Conservation (phyloP, 2,888 invertebrate genomes). For the Graphium colonna region DNA sequence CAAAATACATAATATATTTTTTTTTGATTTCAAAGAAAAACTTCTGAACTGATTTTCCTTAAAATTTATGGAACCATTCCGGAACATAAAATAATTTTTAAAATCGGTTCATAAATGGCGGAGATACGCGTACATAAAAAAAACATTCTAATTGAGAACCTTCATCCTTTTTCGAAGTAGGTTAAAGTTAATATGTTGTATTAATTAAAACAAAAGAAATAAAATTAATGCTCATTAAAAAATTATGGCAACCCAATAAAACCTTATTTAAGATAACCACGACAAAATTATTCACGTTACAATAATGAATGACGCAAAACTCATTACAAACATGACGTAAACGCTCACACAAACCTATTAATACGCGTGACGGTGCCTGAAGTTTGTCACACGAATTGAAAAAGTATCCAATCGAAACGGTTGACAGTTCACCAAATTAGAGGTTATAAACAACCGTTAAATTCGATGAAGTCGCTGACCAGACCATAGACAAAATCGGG, state of each 20-base stretch:
- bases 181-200: too few species aligned
- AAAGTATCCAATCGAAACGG: background rate
- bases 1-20: too few species aligned
- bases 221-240: too few species aligned
- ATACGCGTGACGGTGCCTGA: background rate
- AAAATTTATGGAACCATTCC: too few species aligned
- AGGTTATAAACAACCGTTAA: constrained; percentile 15
- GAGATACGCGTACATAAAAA: too few species aligned
- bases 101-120: too few species aligned
- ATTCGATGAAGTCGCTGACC: constrained; percentile 19
- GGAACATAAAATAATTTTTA: too few species aligned
- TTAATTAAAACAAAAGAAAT: too few species aligned
- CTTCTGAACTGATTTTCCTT: too few species aligned
- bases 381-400: background rate
- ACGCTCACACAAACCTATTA: background rate
- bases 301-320: constrained; percentile 1
- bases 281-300: background rate
- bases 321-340: background rate
- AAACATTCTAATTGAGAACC: too few species aligned
- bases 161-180: too few species aligned
- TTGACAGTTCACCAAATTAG: background rate
- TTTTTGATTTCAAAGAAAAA: too few species aligned
- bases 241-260: background rate
- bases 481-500: constrained; percentile 21
- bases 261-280: background rate